A percentile compares a stretch with the other conserved stretches of the same genome.
phyloP scores from a whole-genome alignment of 1,140 invertebrate genomes.

The Dysdera silvatica region DNA sequence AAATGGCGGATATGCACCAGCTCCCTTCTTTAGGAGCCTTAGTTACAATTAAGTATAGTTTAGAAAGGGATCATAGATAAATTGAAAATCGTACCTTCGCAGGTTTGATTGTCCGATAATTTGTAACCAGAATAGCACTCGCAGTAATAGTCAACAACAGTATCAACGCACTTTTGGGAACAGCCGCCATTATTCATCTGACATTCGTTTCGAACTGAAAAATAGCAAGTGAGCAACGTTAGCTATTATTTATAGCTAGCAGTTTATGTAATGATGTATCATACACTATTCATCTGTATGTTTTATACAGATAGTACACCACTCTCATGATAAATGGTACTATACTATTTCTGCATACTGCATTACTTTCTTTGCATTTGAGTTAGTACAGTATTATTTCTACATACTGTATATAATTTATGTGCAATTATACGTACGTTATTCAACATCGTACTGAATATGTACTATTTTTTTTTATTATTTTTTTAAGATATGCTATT shows the following conservation, averaged over 20 bases:
- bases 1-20: too few species aligned
- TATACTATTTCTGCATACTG: neutral
- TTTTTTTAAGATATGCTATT: too few species aligned
- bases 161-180: slow-evolving; percentile 69
- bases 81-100: slow-evolving; percentile 60
- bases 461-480: too few species aligned
- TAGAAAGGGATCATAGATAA: too few species aligned
- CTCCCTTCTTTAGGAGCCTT: too few species aligned
- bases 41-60: too few species aligned
- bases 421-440: too few species aligned
- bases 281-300: too few species aligned
- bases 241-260: neutral
- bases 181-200: slow-evolving; percentile 73
- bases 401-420: too few species aligned
- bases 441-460: too few species aligned
- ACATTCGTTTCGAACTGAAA: slow-evolving; percentile 63
- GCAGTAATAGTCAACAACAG: slow-evolving; percentile 65
- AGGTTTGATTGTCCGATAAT: slow-evolving; percentile 62
- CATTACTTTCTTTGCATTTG: neutral
- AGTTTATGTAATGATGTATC: too few species aligned
- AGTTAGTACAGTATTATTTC: too few species aligned
- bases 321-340: neutral
- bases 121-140: slow-evolving; percentile 64
- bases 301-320: neutral
- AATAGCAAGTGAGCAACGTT: neutral